Percentiles rank a stretch among this genome's conserved stretches.
phyloP scores from a whole-genome alignment of 2,888 invertebrate species.

The Drosophila limbata region DNA sequence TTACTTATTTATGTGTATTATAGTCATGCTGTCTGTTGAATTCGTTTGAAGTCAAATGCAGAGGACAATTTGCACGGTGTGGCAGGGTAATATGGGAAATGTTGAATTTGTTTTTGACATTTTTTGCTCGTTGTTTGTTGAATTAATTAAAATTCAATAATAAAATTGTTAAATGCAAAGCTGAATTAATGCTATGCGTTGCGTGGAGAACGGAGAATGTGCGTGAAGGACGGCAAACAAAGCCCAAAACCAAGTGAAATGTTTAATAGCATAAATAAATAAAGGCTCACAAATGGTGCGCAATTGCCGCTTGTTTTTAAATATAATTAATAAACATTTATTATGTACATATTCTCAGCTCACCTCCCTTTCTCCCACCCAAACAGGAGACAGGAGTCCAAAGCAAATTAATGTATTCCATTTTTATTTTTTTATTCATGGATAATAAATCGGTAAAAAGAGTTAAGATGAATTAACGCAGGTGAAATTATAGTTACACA shows the following conservation, averaged over 20 bases:
- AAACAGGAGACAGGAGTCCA: not conserved
- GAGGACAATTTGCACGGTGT: constrained; percentile 12
- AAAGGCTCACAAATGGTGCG: constrained; percentile 65
- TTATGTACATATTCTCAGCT: constrained; percentile 27
- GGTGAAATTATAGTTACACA: not conserved
- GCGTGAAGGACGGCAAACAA: not conserved
- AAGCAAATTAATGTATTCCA: constrained; percentile 2
- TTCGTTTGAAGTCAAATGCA: constrained; percentile 19
- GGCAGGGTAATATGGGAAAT: constrained; percentile 11
- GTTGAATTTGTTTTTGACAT: constrained; percentile 39
- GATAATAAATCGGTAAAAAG: constrained; percentile 8
- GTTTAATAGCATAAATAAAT: constrained; percentile 73
- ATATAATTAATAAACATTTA: constrained; percentile 68
- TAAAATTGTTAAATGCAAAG: constrained; percentile 68
- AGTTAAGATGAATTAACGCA: not conserved
- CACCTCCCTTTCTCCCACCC: not conserved
- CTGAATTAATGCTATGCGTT: constrained; percentile 53
- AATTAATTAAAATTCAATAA: constrained; percentile 79
- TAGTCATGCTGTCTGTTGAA: not conserved
- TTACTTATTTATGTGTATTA: constrained; percentile 4
- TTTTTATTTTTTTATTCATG: not conserved
- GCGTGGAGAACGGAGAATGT: not conserved
- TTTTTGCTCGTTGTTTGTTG: constrained; percentile 58
- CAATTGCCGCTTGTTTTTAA: constrained; percentile 67
- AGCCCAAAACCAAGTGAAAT: constrained; percentile 44